phyloP scores from a whole-genome alignment of 2,113 vertebrate genomes.

The Amphiprion percula region DNA sequence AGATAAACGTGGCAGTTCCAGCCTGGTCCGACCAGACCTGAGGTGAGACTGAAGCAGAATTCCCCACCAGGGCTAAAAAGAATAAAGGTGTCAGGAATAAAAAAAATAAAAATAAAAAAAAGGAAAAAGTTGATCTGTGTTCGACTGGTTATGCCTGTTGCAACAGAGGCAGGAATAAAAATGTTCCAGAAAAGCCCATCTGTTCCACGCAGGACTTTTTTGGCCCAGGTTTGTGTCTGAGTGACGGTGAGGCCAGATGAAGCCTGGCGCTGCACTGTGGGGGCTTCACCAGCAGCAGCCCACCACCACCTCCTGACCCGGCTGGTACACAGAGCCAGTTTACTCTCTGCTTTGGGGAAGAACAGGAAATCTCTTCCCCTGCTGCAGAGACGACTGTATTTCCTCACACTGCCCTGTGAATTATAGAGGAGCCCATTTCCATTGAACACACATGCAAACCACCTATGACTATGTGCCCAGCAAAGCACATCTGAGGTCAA shows the following conservation, averaged over 20 bases:
- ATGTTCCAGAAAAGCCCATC: constrained; percentile 50
- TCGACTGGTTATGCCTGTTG: constrained; percentile 35
- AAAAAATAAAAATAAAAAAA: neutral
- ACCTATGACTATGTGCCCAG: constrained; percentile 50
- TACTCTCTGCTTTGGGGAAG: constrained; percentile 16
- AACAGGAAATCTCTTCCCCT: constrained; percentile 35
- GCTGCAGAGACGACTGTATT: constrained; percentile 46
- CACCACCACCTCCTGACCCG: constrained; percentile 41
- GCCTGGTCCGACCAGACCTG: constrained; percentile 18
- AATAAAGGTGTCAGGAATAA: constrained; percentile 1
- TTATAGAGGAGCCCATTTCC: constrained; percentile 41
- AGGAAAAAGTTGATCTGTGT: constrained; percentile 25
- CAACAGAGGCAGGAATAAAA: constrained; percentile 39
- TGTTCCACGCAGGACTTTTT: constrained; percentile 45
- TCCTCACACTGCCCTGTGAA: constrained; percentile 65
- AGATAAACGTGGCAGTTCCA: constrained; percentile 37
- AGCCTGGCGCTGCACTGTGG: constrained; percentile 61
- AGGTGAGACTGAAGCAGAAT: constrained; percentile 19
- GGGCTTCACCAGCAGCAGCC: constrained; percentile 48
- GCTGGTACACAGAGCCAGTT: constrained; percentile 34
- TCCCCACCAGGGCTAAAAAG: constrained; percentile 24
- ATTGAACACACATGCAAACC: constrained; percentile 36
- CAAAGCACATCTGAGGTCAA: constrained; percentile 66
- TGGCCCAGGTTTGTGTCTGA: constrained; percentile 49
- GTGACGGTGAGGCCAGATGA: constrained; percentile 67